phyloP scores from a whole-genome alignment of 2,797 vertebrate species.

The Trichosurus vulpecula region DNA sequence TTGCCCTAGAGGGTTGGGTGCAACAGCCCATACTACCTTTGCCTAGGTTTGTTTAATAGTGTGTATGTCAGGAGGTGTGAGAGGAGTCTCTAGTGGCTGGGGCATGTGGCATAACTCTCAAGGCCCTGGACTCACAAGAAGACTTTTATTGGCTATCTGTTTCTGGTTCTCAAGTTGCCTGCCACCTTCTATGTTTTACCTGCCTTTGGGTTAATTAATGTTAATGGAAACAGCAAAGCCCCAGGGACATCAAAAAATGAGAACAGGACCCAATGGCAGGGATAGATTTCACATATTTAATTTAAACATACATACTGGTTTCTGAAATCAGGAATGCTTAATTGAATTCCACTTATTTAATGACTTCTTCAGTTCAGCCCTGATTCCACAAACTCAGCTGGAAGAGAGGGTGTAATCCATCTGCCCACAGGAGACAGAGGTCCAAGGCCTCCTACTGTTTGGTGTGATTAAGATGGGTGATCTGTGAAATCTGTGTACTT shows the following conservation, averaged over 20 bases:
- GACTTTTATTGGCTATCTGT: neutral
- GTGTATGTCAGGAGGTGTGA: neutral
- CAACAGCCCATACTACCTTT: neutral
- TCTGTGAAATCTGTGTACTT: neutral
- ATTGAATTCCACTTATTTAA: neutral
- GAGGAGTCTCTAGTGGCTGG: neutral
- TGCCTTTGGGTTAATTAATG: neutral
- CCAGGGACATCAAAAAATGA: neutral
- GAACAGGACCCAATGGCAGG: neutral
- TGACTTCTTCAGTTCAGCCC: neutral
- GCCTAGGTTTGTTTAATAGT: neutral
- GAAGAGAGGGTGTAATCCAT: neutral
- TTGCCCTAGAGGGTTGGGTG: neutral
- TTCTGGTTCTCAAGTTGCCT: neutral
- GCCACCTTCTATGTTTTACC: neutral
- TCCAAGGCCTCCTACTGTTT: neutral
- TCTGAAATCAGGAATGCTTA: neutral
- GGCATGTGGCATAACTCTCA: neutral
- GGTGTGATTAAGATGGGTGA: neutral
- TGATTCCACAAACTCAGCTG: neutral
- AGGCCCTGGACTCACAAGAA: neutral
- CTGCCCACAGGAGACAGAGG: neutral
- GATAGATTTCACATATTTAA: neutral
- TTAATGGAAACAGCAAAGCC: neutral
- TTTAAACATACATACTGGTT: neutral